phyloP scores from a whole-genome alignment of 2,888 invertebrate genomes.

The Sphecodes monilicornis region DNA sequence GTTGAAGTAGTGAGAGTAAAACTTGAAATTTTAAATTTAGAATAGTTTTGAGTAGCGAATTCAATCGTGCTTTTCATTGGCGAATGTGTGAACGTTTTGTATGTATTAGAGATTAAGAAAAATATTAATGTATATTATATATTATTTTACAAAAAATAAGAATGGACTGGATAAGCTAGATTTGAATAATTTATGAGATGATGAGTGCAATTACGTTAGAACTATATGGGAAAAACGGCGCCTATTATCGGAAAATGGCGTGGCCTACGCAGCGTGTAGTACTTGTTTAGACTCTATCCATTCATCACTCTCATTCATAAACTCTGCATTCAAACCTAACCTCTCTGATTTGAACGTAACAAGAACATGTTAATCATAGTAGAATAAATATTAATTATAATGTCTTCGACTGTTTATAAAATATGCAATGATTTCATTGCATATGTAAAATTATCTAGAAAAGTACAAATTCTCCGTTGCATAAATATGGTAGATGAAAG shows the following conservation, averaged over 20 bases:
- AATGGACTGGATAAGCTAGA: not conserved
- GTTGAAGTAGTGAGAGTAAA: not conserved
- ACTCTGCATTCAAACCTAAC: no score
- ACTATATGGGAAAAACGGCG: not conserved
- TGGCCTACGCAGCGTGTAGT: not conserved
- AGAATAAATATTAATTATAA: not conserved
- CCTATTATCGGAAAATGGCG: not conserved
- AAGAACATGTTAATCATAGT: not conserved
- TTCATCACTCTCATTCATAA: constrained; percentile 48
- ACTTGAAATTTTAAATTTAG: not conserved
- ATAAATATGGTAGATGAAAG: not conserved
- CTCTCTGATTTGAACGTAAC: not conserved
- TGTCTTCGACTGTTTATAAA: not conserved
- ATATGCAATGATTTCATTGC: not conserved
- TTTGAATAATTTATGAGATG: not conserved
- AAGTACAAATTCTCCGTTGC: not conserved
- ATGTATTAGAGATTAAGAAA: no score
- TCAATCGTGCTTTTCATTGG: no score
- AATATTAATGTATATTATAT: no score
- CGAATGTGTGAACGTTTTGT: no score
- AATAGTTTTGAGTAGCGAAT: not conserved
- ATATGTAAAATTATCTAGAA: not conserved
- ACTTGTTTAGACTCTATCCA: constrained; percentile 31
- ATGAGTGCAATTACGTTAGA: not conserved
- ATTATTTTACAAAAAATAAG: not conserved